Evolutionary conservation across 1,140 invertebrate species (phyloP).

Genomic region (Asobara japonica): DNA sequence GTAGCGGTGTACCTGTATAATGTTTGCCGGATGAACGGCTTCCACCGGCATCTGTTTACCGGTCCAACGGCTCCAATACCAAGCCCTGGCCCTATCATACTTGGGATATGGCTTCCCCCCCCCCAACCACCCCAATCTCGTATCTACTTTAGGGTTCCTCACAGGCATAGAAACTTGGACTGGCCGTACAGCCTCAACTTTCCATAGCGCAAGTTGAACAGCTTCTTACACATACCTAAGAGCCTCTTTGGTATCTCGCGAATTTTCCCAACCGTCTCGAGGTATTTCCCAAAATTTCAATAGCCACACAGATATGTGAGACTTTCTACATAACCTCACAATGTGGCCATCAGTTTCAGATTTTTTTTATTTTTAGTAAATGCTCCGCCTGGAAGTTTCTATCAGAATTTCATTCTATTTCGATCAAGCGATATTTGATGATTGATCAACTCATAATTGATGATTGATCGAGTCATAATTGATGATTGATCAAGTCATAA

Average conservation of each 20-base stretch:
- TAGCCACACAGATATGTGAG: neutral
- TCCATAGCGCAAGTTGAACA: neutral
- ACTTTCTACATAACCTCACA: no score
- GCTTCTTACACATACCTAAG: slow-evolving; percentile 7
- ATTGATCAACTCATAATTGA: no score
- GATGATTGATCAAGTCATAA: no score
- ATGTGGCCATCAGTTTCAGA: no score
- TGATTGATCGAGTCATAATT: no score
- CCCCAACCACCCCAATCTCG: neutral
- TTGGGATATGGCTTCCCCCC: neutral
- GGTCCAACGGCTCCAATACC: slow-evolving; percentile 41
- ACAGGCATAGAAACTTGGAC: slow-evolving; percentile 1
- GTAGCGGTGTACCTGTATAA: slow-evolving; percentile 52
- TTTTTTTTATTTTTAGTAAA: no score
- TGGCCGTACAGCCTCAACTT: neutral
- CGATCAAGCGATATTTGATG: no score
- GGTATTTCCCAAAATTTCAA: neutral
- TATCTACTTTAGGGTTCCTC: slow-evolving; percentile 5
- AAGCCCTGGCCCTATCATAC: neutral
- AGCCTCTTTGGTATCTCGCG: neutral
- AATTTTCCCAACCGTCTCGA: neutral
- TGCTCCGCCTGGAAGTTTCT: no score
- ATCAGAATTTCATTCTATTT: no score
- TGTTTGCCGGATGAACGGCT: slow-evolving; percentile 55
- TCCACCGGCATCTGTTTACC: slow-evolving; percentile 53